Evolutionary conservation across 2,113 vertebrate genomes (phyloP).

Genomic region (Sphyrna mokarran): DNA sequence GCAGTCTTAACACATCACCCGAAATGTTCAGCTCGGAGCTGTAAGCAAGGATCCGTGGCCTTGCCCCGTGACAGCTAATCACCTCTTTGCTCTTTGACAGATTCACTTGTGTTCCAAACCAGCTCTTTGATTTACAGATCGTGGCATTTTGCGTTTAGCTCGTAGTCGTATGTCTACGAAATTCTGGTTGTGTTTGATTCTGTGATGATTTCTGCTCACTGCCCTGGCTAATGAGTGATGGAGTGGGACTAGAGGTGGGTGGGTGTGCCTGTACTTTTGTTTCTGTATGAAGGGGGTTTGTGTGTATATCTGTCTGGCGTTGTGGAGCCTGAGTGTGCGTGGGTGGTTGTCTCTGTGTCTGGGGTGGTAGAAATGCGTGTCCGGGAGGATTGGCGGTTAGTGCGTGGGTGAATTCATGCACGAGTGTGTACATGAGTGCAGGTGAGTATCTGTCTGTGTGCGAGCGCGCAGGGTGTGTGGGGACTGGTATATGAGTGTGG

Average conservation of each 20-base stretch:
- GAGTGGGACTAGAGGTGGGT: not conserved
- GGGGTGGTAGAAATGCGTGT: not conserved
- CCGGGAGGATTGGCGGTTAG: too few species aligned
- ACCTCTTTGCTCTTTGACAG: not conserved
- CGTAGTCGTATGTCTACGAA: not conserved
- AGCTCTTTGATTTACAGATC: constrained; percentile 15
- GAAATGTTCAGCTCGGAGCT: not conserved
- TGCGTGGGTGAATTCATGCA: not conserved
- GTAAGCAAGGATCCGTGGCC: not conserved
- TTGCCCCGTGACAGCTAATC: not conserved
- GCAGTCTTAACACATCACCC: not conserved
- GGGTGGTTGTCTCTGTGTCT: not conserved
- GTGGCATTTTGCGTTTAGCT: constrained; percentile 18
- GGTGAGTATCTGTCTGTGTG: not conserved
- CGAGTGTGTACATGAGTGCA: not conserved
- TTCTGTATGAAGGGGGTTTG: not conserved
- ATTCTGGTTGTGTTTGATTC: not conserved
- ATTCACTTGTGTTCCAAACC: not conserved
- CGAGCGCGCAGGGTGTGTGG: not conserved
- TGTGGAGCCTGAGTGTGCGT: not conserved
- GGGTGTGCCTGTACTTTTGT: not conserved
- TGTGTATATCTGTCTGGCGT: not conserved
- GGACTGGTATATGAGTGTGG: too few species aligned
- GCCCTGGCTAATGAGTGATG: not conserved
- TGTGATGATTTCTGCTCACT: not conserved